A percentile compares a stretch with the other conserved stretches of the same genome.
These are phyloP conservation scores for Ormia ochracea DNA, from an alignment of 2,888 invertebrate species.

Conservation along the genomic window DNA sequence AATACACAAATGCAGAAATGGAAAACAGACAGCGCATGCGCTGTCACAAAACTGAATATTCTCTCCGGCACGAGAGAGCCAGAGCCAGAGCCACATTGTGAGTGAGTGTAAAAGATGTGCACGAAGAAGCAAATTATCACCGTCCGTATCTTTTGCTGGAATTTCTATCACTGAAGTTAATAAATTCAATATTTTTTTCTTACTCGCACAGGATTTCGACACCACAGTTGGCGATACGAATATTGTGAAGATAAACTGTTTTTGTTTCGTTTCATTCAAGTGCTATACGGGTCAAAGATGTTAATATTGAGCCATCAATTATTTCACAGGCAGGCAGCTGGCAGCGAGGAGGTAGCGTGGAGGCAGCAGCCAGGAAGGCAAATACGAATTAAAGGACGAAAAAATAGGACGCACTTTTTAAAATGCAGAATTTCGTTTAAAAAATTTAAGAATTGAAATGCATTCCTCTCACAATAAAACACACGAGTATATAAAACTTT, in stretches of 20 bases:
- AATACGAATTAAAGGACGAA: neutral
- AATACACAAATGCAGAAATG: neutral
- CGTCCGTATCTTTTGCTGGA: neutral
- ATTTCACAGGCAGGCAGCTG: conserved; percentile 22
- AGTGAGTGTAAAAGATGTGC: neutral
- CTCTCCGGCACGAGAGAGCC: too few species aligned
- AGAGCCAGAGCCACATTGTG: conserved; percentile 6
- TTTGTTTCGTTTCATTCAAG: conserved; percentile 46
- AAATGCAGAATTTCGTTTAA: neutral
- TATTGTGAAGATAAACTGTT: conserved; percentile 39
- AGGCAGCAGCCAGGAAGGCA: too few species aligned
- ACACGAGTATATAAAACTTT: too few species aligned
- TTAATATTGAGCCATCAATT: conserved; percentile 57
- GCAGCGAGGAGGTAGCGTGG: too few species aligned
- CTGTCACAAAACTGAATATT: conserved; percentile 1
- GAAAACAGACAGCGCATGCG: conserved; percentile 27
- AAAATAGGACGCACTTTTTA: neutral
- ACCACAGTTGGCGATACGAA: neutral
- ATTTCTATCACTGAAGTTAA: conserved; percentile 27
- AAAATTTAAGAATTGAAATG: neutral
- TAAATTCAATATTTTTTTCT: conserved; percentile 48
- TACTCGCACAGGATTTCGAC: neutral
- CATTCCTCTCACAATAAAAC: too few species aligned
- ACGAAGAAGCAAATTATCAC: neutral
- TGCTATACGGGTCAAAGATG: conserved; percentile 59